These are phyloP conservation scores for Steatornis caripensis DNA, from an alignment of 2,113 vertebrate species.

Conservation along the genomic window DNA sequence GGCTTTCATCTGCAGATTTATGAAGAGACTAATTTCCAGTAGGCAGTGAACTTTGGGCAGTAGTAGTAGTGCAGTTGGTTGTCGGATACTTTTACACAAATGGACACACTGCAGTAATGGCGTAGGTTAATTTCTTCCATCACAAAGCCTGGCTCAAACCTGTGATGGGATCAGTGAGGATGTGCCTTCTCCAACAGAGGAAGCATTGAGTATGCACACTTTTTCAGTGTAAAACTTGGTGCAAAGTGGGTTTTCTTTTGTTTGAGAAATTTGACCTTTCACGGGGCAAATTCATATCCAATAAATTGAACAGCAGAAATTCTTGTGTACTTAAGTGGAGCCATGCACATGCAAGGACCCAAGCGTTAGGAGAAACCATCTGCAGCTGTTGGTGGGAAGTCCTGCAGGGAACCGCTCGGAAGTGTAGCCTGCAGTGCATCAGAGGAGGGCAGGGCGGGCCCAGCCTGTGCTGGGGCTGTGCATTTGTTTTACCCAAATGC, in stretches of 20 bases:
- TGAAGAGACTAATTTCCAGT: background rate
- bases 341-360: accelerated
- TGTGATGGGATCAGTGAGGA: background rate
- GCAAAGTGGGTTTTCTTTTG: background rate
- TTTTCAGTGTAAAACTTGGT: background rate
- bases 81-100: background rate
- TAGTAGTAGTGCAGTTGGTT: background rate
- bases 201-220: background rate
- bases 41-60: background rate
- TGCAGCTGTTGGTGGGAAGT: background rate
- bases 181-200: background rate
- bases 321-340: background rate
- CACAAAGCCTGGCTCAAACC: background rate
- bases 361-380: background rate
- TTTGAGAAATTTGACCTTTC: background rate
- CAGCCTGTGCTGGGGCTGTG: background rate
- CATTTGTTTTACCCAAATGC: background rate
- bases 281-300: background rate
- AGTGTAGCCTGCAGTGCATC: background rate
- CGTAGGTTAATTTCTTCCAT: accelerated
- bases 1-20: background rate
- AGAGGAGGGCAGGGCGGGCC: background rate
- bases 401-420: background rate
- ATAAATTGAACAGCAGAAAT: background rate
- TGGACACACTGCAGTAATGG: background rate